Evolutionary conservation across 2,888 invertebrate species (phyloP), one percentile per base, ranked within the genome.

Genomic region (Heliconius erato): DNA sequence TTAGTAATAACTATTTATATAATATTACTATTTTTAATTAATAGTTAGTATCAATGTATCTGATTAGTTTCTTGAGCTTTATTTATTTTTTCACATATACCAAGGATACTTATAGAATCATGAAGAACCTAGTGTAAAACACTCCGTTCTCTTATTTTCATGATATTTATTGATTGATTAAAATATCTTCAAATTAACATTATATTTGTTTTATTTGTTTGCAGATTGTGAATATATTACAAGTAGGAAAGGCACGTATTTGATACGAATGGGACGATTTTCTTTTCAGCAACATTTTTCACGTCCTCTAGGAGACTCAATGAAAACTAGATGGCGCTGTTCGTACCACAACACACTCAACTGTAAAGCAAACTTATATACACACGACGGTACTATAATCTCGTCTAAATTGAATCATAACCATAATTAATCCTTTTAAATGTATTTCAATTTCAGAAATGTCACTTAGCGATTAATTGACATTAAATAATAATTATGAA

Each of bases 301-400:
- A 3, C 79, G 81, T 26, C 54, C 28, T 12, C 11, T 85, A 0
- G 85, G 84, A 9, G n/a, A 67, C 5, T 35, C 68, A 0, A 35
- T 28, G n/a, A 88, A 85, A 76, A 82, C 80, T 11, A 87, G 88
- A 81, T 89, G 89, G 89, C 85, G 88, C 2, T 90, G 89, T 77
- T 86, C 87, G 4, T 84, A 87, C 11, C 86, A 87, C 49, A 85
- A 86, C 65, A 77, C 74, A 5, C 80, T 72, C 7, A 86, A 86
- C 3, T 91, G 91, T 63, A 89, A 85, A 83, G 89, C 90, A 0
- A 84, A 84, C 1, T 80, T 91, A 12, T 87, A 88, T 65, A 91
- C 90, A 0, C 40, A 88, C 2, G 85, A 88, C 26, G 85, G 90
- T 23, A 74, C 35, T 12, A 84, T 90, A 3, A 40, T 88, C 1